These are phyloP conservation scores for Virgularia gustaviana DNA, from an alignment of 92 coral and sea anemone genomes.

Conservation along the genomic window DNA sequence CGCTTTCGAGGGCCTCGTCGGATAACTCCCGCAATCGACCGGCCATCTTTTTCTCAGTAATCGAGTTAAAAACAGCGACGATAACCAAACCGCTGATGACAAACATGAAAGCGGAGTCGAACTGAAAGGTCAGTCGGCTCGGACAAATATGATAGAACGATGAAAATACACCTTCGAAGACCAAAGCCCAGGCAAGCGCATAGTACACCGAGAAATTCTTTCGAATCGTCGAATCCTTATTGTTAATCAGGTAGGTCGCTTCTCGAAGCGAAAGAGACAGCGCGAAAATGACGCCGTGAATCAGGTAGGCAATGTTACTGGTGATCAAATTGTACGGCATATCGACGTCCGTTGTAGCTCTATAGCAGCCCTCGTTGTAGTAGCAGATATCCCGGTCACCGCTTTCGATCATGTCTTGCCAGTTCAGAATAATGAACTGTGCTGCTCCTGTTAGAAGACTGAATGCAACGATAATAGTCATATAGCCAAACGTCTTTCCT, in stretches of 20 bases:
- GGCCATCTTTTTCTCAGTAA: conserved; percentile 48
- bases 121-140: conserved; percentile 93
- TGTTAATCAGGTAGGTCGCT: conserved; percentile 59
- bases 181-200: conserved; percentile 86
- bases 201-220: conserved; percentile 70
- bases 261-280: conserved; percentile 79
- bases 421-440: conserved; percentile 86
- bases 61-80: conserved; percentile 73
- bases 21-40: background rate
- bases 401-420: conserved; percentile 82
- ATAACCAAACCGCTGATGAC: conserved; percentile 84
- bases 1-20: conserved; percentile 7
- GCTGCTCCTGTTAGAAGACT: conserved; percentile 89
- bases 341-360: conserved; percentile 76
- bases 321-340: conserved; percentile 84
- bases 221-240: conserved; percentile 8
- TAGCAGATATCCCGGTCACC: conserved; percentile 92
- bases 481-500: conserved; percentile 71
- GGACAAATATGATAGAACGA: conserved; percentile 92
- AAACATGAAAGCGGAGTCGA: conserved; percentile 98
- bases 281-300: conserved; percentile 73
- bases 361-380: conserved; percentile 89
- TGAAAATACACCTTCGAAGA: conserved; percentile 86
- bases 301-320: conserved; percentile 78
- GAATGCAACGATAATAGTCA: conserved; percentile 77